Evolutionary conservation across 2,113 vertebrate species (phyloP).

Genomic region (Saiga tatarica): DNA sequence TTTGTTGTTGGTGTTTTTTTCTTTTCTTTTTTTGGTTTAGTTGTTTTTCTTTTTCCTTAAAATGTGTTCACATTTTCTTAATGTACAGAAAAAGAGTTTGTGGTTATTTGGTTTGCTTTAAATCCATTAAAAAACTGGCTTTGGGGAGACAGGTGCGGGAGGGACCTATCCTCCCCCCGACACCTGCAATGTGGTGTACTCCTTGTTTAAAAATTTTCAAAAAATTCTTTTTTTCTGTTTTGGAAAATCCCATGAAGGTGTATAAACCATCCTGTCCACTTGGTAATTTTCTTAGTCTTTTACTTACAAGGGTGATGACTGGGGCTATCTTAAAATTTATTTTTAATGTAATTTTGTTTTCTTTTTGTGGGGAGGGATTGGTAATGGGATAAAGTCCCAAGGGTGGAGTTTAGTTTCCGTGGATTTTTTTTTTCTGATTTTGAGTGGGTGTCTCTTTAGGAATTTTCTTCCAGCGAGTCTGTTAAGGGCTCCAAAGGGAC

Average conservation of each 20-base stretch:
- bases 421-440: background rate
- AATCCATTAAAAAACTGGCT: conserved; percentile 89
- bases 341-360: conserved; percentile 44
- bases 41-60: conserved; percentile 67
- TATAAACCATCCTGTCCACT: conserved; percentile 83
- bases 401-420: background rate
- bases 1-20: conserved; percentile 42
- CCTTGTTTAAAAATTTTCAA: conserved; percentile 54
- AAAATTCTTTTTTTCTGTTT: conserved; percentile 63
- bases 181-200: conserved; percentile 83
- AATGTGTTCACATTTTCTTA: conserved; percentile 84
- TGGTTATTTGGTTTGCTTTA: conserved; percentile 90
- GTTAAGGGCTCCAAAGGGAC: conserved; percentile 92
- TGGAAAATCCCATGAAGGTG: conserved; percentile 78
- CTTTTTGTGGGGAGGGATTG: background rate
- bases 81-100: conserved; percentile 86
- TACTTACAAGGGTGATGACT: conserved; percentile 81
- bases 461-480: conserved; percentile 94
- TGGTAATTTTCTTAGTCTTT: conserved; percentile 84
- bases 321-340: conserved; percentile 54
- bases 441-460: conserved; percentile 80
- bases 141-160: background rate
- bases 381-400: background rate
- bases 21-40: conserved; percentile 71
- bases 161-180: conserved; percentile 80